phyloP scores from a whole-genome alignment of 2,888 invertebrate species.

The Volucella zonaria region DNA sequence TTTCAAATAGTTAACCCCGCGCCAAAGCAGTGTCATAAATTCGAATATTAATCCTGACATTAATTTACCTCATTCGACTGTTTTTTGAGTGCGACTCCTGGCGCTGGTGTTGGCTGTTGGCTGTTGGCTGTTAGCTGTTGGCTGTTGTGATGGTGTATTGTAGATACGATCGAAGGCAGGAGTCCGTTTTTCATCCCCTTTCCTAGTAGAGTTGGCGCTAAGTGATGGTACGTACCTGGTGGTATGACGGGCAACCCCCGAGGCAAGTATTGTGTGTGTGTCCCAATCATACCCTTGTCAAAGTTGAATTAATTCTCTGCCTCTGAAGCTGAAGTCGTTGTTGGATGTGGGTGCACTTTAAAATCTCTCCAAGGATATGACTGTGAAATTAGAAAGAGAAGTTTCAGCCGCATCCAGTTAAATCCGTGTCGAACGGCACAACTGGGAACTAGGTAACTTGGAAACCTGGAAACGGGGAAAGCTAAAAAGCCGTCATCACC shows the following conservation, averaged over 20 bases:
- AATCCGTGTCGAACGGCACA: constrained; percentile 57
- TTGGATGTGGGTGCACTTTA: constrained; percentile 54
- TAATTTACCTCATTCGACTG: constrained; percentile 67
- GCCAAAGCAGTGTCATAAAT: constrained; percentile 67
- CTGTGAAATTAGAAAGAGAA: constrained; percentile 18
- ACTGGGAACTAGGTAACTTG: constrained; percentile 1
- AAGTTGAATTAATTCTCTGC: constrained; percentile 61
- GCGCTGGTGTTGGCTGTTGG: not conserved
- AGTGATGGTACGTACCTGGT: constrained; percentile 38
- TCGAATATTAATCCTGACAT: constrained; percentile 71
- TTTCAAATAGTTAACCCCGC: constrained; percentile 68
- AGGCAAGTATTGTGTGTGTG: not conserved
- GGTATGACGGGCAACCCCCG: not conserved
- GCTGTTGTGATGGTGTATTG: not conserved
- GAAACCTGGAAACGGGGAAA: constrained; percentile 4
- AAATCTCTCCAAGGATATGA: constrained; percentile 59
- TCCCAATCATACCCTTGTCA: constrained; percentile 67
- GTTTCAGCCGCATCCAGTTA: constrained; percentile 49
- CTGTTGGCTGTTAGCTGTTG: too few species aligned
- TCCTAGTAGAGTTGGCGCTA: not conserved
- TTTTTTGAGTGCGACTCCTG: constrained; percentile 15
- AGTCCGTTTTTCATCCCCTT: constrained; percentile 11
- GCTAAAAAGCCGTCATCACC: constrained; percentile 9
- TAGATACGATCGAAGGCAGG: constrained; percentile 5
- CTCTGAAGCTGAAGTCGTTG: constrained; percentile 14